phyloP scores from a whole-genome alignment of 2,888 invertebrate species.

The Phalera bucephala region DNA sequence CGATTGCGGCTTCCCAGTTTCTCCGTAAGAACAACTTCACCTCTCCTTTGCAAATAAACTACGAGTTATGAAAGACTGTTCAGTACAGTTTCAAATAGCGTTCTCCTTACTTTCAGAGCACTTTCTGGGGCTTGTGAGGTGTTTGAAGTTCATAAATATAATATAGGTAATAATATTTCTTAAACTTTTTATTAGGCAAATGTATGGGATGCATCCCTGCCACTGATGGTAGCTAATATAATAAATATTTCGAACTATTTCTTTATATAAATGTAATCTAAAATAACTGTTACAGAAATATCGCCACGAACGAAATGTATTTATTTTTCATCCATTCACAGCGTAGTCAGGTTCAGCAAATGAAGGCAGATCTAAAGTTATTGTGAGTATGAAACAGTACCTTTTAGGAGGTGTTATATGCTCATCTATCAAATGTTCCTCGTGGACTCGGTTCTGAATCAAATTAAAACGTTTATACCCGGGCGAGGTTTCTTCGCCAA shows the following conservation, averaged over 20 bases:
- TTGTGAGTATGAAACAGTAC: slow-evolving; percentile 6
- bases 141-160: no score
- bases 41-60: not conserved
- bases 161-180: no score
- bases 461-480: slow-evolving; percentile 32
- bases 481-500: slow-evolving; percentile 19
- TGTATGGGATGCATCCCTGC: no score
- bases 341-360: slow-evolving; percentile 3
- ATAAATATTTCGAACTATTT: no score
- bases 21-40: not conserved
- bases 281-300: no score
- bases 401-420: not conserved
- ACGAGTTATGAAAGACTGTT: not conserved
- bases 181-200: no score
- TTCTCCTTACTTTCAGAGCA: no score
- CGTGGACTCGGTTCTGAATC: slow-evolving; percentile 25
- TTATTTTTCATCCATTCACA: slow-evolving; percentile 6
- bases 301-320: no score
- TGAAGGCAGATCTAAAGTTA: slow-evolving; percentile 2
- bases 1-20: not conserved
- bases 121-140: no score
- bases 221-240: no score
- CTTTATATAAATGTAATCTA: no score
- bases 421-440: slow-evolving; percentile 7
- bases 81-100: no score